These are phyloP conservation scores for Nannobrachium achirus DNA, from an alignment of 2,113 vertebrate species.

Conservation along the genomic window DNA sequence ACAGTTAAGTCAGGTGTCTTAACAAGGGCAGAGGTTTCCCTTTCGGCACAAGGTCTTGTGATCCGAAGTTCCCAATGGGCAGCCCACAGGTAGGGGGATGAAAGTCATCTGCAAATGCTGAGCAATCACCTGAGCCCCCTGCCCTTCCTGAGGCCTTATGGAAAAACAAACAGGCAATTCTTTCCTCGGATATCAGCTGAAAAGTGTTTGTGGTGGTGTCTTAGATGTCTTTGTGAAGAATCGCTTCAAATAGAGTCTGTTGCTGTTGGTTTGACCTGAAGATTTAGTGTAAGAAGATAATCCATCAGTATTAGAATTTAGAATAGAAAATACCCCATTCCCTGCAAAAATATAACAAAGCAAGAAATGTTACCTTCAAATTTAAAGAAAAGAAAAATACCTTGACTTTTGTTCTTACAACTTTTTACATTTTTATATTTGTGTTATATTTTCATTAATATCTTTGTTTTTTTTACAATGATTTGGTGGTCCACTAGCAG, in stretches of 20 bases:
- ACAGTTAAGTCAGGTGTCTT: constrained; percentile 43
- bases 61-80: constrained; percentile 17
- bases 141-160: neutral
- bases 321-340: too few species aligned
- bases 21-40: neutral
- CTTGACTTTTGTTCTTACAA: too few species aligned
- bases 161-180: constrained; percentile 45
- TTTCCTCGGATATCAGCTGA: constrained; percentile 15
- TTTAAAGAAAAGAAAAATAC: too few species aligned
- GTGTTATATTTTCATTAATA: too few species aligned
- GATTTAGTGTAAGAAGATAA: too few species aligned
- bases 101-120: constrained; percentile 35
- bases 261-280: too few species aligned
- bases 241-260: neutral
- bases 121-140: constrained; percentile 50
- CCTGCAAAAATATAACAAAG: too few species aligned
- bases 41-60: constrained; percentile 51
- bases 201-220: neutral
- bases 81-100: neutral
- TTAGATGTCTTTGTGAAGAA: constrained; percentile 1
- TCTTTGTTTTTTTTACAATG: too few species aligned
- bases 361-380: too few species aligned
- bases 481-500: too few species aligned
- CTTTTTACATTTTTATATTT: too few species aligned
- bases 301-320: too few species aligned